These are phyloP conservation scores for Setophaga kirtlandii DNA, from an alignment of 2,113 vertebrate species.

Conservation along the genomic window DNA sequence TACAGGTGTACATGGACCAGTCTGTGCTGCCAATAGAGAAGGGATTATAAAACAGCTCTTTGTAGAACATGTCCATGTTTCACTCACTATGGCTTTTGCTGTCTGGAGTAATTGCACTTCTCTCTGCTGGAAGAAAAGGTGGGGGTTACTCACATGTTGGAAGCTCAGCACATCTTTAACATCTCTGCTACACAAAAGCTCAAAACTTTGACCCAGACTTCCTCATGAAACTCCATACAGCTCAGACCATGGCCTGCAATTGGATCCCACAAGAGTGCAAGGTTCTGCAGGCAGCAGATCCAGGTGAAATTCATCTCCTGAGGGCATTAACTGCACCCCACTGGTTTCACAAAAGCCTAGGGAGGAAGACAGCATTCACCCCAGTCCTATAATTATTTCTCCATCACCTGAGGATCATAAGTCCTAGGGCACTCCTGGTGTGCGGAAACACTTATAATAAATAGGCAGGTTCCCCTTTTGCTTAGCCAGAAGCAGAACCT, in stretches of 20 bases:
- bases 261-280: neutral
- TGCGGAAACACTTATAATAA: neutral
- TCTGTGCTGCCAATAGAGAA: neutral
- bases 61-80: neutral
- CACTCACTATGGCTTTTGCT: neutral
- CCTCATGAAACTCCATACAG: neutral
- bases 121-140: neutral
- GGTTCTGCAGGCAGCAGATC: neutral
- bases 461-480: neutral
- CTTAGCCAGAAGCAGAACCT: neutral
- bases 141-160: neutral
- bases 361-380: neutral
- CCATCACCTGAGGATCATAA: neutral
- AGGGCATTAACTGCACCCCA: neutral
- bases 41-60: neutral
- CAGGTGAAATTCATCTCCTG: neutral
- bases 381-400: neutral
- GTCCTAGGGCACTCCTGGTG: neutral
- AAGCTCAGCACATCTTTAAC: neutral
- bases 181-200: neutral
- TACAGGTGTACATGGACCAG: neutral
- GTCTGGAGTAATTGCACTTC: neutral
- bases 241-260: neutral
- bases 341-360: neutral
- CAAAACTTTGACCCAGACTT: neutral